Evolutionary conservation across 2,888 invertebrate species (phyloP), one percentile per base, ranked within the genome.

Genomic region (Athalia circularis): DNA sequence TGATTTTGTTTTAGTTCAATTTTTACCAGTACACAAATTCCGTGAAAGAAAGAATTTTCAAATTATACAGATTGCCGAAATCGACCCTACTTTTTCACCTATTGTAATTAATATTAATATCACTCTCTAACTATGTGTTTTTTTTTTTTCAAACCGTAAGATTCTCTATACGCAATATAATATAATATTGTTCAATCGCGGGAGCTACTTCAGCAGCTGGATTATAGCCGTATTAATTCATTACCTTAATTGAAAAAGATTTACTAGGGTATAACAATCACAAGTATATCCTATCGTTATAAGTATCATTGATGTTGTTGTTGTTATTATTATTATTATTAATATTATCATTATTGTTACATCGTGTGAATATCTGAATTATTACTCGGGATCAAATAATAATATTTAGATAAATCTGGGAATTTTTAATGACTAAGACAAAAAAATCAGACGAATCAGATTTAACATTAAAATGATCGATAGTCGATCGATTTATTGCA

Each of bases 21-120:
- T 54, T 54, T 11, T 0, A 54, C 54, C 7, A n/a, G n/a, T 11
- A 54, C 54, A 54, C 54, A 54, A n/a, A 54, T 11, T 11, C 11
- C 7, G 54, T 9, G 4, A n/a, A 54, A 4, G 7, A n/a, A 54
- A 54, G 4, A 54, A 11, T 54, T 54, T 29, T 29, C 29, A 29
- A n/a, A 6, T 54, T 54, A n/a, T 54, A 54, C 54, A 29, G 29
- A 29, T 29, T 29, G 29, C 29, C 29, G 0, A 29, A 29, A 29
- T 29, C 29, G 2, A 29, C 2, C 29, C 29, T 29, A 29, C 29
- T 29, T 29, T 52, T 50, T 54, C 68, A 68, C 54, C 15, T 68
- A 29, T 75, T 64, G 29, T 50, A 62, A 54, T 75, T 75, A 75
- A 75, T 62, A 62, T 62, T 64, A 64, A 57, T 75, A 75, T 75